Evolutionary conservation across 1,140 invertebrate species (phyloP).

Genomic region (Nylanderia fulva): DNA sequence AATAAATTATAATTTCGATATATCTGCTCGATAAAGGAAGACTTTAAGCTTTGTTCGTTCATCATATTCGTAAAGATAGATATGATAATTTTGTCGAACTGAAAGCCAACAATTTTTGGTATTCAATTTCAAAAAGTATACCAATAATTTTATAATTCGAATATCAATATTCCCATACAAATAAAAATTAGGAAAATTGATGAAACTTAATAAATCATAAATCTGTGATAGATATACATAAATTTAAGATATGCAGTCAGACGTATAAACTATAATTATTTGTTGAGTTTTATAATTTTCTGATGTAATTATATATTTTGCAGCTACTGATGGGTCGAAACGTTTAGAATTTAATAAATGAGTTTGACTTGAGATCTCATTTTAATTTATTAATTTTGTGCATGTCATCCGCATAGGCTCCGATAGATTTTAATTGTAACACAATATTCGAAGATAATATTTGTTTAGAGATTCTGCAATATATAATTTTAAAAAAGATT

Average conservation of each 20-base stretch:
- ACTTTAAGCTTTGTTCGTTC: not conserved
- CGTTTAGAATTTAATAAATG: too few species aligned
- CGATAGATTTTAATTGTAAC: too few species aligned
- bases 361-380: too few species aligned
- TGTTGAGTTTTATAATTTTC: too few species aligned
- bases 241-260: not conserved
- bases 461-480: not conserved
- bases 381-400: too few species aligned
- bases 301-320: too few species aligned
- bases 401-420: too few species aligned
- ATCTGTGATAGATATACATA: not conserved
- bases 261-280: not conserved
- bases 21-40: not conserved
- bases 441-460: too few species aligned
- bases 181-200: not conserved
- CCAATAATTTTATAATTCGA: not conserved
- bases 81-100: not conserved
- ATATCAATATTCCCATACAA: not conserved
- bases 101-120: not conserved
- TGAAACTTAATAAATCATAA: constrained; percentile 1
- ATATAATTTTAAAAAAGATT: constrained; percentile 6
- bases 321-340: too few species aligned
- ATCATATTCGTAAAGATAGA: not conserved
- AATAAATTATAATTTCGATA: too few species aligned
- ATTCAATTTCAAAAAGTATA: not conserved